A percentile compares a stretch with the other conserved stretches of the same genome.
These are phyloP conservation scores for Cathartes aura DNA, from an alignment of 2,113 vertebrate genomes.

Conservation along the genomic window DNA sequence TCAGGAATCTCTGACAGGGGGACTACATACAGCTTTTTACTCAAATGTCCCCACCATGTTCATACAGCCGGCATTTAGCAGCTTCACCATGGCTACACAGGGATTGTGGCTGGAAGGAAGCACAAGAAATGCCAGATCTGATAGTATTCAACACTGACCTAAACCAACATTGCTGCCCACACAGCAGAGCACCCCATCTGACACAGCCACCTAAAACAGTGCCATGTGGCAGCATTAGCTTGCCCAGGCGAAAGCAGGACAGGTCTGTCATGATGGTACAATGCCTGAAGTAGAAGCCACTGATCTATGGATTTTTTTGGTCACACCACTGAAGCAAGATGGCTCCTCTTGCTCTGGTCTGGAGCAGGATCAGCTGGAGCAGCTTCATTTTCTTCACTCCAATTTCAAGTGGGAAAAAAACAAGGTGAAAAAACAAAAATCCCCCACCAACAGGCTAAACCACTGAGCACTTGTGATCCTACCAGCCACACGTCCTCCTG, in stretches of 20 bases:
- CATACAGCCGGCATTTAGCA: neutral
- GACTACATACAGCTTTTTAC: neutral
- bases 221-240: neutral
- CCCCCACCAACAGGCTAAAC: neutral
- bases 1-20: neutral
- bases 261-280: neutral
- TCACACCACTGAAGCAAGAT: neutral
- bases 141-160: neutral
- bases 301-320: neutral
- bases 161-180: neutral
- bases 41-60: neutral
- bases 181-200: neutral
- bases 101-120: neutral
- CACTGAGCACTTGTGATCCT: neutral
- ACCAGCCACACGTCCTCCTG: neutral
- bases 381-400: neutral
- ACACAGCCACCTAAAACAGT: neutral
- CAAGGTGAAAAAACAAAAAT: neutral
- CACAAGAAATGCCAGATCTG: neutral
- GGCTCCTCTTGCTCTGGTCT: neutral
- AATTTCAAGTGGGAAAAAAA: neutral
- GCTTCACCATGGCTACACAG: neutral
- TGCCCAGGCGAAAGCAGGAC: neutral
- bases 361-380: neutral
- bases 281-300: neutral